Base-by-base conservation (phyloP, 2,888 invertebrate species). In the Meiosimyza platycephala region DNA sequence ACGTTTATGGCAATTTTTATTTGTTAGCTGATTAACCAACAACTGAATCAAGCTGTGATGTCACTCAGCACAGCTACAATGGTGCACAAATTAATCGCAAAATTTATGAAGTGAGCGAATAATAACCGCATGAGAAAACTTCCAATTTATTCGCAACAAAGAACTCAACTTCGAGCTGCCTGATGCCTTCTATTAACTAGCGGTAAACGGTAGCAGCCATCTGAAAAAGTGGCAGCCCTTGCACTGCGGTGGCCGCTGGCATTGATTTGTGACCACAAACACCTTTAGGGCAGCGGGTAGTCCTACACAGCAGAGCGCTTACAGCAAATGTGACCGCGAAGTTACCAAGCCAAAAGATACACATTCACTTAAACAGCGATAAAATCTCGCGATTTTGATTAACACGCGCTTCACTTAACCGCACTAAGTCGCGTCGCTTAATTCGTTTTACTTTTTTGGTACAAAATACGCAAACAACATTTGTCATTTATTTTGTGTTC, bases 31-130 rank as follows among this genome's bases (percentile, higher is more conserved):
- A 69, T 60, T 69, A 59, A 69, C 68, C 16, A 59, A 60, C 68
- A 50, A 57, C 18, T 13, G 18, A 18, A 48, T 50, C 68, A 59
- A 22, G 68, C 68, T 51, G 68, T 22, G 64, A 22, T 22, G 64
- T 40, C 28, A 33, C 6, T 47, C 50, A 22, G 48, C 64, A 18
- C 51, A 28, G 28, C 13, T 15, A 51, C 51, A 59, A 50, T 13
- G 13, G 68, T 3, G 59, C 28, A 51, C 68, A 48, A 59, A 69
- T 50, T 60, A 69, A 69, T 69, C 60, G 68, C 59, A 51, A 59
- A 69, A 69, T 69, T 69, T 69, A 57, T 69, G 59, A 57, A 69
- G 68, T 67, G 48, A 59, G 59, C 57, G 28, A 16, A 22, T 33
- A 22, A 16, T 50, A 59, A 60, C 48, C 67, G 18, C 67, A 47